Evolutionary conservation across 2,113 vertebrate genomes (phyloP).

Genomic region (Pseudopodoces humilis): DNA sequence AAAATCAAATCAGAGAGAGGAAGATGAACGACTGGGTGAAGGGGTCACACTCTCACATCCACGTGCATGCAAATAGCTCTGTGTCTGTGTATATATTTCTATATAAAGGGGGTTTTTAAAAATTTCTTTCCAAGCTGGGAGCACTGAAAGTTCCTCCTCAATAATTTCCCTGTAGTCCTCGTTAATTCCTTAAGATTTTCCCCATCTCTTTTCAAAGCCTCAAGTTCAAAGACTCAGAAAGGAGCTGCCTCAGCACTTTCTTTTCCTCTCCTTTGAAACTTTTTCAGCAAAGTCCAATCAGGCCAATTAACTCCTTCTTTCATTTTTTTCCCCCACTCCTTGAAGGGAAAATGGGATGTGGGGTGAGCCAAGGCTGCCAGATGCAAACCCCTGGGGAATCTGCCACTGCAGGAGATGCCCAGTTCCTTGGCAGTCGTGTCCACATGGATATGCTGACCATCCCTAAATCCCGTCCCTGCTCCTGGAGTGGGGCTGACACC

Average conservation of each 20-base stretch:
- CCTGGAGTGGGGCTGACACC: background rate
- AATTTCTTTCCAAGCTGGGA: constrained; percentile 12
- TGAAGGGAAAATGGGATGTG: background rate
- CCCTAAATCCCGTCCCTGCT: background rate
- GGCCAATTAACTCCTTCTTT: constrained; percentile 44
- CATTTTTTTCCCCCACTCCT: background rate
- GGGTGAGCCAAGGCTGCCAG: background rate
- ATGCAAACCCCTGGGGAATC: background rate
- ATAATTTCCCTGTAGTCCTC: constrained; percentile 68
- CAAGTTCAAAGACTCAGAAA: constrained; percentile 62
- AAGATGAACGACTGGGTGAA: background rate
- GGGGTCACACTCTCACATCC: background rate
- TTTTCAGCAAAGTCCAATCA: constrained; percentile 41
- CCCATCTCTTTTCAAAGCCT: constrained; percentile 66
- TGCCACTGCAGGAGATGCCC: background rate
- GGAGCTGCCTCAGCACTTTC: constrained; percentile 69
- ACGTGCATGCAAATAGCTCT: background rate
- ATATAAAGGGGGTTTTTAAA: rapidly evolving
- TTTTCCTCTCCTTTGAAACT: background rate
- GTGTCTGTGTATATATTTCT: background rate
- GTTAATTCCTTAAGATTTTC: constrained; percentile 69
- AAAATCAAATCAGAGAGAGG: background rate
- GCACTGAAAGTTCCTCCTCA: background rate
- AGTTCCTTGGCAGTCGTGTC: background rate
- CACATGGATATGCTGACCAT: background rate